Conservation (phyloP, 2,113 vertebrate species). For the Bufo gargarizans region DNA sequence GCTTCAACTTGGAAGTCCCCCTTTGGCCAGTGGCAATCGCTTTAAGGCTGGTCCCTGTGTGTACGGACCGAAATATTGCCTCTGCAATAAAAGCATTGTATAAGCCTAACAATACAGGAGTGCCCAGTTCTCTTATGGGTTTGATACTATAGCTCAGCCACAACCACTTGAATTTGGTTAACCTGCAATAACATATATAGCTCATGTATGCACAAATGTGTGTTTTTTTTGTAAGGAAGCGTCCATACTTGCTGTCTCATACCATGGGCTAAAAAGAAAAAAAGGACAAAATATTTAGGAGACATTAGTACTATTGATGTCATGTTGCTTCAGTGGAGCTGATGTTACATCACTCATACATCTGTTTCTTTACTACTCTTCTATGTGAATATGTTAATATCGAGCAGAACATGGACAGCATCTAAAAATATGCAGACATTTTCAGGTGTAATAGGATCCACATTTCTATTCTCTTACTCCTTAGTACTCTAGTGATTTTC, state of each 20-base stretch:
- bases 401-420: neutral
- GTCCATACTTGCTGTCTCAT: neutral
- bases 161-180: neutral
- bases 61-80: too few relatives aligned
- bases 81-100: too few relatives aligned
- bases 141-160: neutral
- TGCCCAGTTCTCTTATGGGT: too few relatives aligned
- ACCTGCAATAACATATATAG: too few relatives aligned
- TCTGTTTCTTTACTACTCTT: constrained; percentile 33
- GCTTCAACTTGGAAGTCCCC: too few relatives aligned
- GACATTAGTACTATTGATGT: neutral
- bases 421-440: constrained; percentile 16
- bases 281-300: neutral
- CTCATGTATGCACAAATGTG: neutral
- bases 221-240: neutral
- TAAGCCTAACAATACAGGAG: too few relatives aligned
- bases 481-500: neutral
- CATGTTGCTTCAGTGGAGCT: constrained; percentile 47
- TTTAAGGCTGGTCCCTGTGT: too few relatives aligned
- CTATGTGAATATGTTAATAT: constrained; percentile 45
- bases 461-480: neutral
- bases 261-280: neutral
- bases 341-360: constrained; percentile 63
- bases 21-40: too few relatives aligned
- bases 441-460: neutral